Percentiles rank a stretch among this genome's conserved stretches.
Conservation (phyloP, 1,140 invertebrate genomes). For the Zophobas morio region DNA sequence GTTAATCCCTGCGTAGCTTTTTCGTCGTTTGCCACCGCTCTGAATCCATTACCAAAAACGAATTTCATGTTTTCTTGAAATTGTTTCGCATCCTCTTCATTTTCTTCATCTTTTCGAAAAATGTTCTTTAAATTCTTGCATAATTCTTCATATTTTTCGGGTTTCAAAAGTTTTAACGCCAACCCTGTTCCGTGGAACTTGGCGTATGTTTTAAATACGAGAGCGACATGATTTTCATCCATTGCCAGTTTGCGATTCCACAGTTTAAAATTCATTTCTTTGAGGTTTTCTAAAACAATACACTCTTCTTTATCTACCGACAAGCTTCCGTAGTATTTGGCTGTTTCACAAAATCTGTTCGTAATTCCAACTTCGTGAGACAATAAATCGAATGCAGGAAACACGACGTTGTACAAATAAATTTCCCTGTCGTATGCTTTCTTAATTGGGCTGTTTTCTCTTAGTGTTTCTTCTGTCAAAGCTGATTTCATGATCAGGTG, state of each 20-base stretch:
- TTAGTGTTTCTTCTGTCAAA: constrained; percentile 43
- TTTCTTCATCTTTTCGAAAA: constrained; percentile 49
- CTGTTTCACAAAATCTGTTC: constrained; percentile 56
- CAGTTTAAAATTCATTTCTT: constrained; percentile 67
- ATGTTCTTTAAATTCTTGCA: constrained; percentile 58
- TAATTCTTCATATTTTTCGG: constrained; percentile 60
- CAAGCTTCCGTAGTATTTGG: constrained; percentile 65
- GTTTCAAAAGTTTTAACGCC: constrained; percentile 68
- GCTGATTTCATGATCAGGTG: constrained; percentile 57
- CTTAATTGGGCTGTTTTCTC: constrained; percentile 48
- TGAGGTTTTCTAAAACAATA: constrained; percentile 73
- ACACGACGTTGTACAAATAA: constrained; percentile 53
- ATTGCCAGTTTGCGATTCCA: constrained; percentile 69
- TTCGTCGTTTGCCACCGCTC: constrained; percentile 32
- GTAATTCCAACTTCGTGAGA: constrained; percentile 48
- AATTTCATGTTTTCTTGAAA: constrained; percentile 59
- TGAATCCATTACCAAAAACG: constrained; percentile 39
- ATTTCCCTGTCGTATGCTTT: constrained; percentile 56
- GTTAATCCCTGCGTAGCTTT: constrained; percentile 48
- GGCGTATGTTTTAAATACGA: constrained; percentile 70
- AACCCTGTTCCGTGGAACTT: constrained; percentile 72
- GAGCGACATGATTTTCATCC: constrained; percentile 67
- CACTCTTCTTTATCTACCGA: constrained; percentile 68
- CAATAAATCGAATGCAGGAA: constrained; percentile 51
- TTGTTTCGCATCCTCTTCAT: constrained; percentile 5